phyloP scores from a whole-genome alignment of 2,888 invertebrate genomes.

The Dryococelus australis region DNA sequence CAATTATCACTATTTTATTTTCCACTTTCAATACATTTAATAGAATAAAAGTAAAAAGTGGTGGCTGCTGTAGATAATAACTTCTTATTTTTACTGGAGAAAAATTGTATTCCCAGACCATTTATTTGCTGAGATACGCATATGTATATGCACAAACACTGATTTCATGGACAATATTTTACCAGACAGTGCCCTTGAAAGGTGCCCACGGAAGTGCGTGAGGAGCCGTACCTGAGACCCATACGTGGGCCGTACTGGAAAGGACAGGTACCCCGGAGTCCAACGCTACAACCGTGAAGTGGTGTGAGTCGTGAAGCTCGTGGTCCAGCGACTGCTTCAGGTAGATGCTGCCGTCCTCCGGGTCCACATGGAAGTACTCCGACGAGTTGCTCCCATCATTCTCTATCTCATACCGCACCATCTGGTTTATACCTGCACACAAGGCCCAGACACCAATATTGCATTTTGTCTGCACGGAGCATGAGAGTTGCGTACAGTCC shows the following conservation, averaged over 20 bases:
- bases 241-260: constrained; percentile 82
- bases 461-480: not conserved
- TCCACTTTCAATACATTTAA: too few relatives aligned
- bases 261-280: constrained; percentile 87
- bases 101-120: too few relatives aligned
- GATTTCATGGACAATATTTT: too few relatives aligned
- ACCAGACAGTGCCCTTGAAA: too few relatives aligned
- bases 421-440: constrained; percentile 66
- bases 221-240: constrained; percentile 70
- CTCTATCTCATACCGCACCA: constrained; percentile 74
- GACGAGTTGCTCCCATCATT: constrained; percentile 68
- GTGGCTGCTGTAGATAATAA: too few relatives aligned
- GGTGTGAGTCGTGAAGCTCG: constrained; percentile 75
- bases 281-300: constrained; percentile 79
- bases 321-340: constrained; percentile 83
- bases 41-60: too few relatives aligned
- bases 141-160: too few relatives aligned
- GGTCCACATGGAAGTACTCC: constrained; percentile 79
- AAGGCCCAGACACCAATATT: not conserved
- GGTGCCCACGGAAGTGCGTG: not conserved
- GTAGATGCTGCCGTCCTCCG: constrained; percentile 77
- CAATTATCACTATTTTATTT: too few relatives aligned
- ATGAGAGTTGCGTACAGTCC: not conserved
- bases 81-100: too few relatives aligned
- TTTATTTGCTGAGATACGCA: too few relatives aligned